Evolutionary conservation across 2,888 invertebrate genomes (phyloP), one percentile per base, ranked within the genome.

Genomic region (Macropis europaea): DNA sequence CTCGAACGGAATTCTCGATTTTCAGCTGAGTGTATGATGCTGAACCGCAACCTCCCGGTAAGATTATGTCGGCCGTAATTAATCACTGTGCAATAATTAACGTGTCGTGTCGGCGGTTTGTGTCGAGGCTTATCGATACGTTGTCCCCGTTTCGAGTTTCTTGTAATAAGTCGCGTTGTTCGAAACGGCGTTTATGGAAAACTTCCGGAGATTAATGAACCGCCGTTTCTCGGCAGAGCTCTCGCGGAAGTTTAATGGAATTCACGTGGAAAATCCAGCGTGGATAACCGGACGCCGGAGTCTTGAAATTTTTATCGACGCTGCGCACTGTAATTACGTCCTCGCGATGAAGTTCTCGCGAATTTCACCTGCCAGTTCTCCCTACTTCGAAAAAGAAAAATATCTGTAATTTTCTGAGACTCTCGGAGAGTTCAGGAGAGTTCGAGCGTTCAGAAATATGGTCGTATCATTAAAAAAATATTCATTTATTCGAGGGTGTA

Each of bases 41-140:
- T 57, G 42, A 74, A 61, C 26, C 56, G 17, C 13, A 24, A 3
- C 3, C 9, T 24, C 2, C 9, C 3, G 34, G 19, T 36, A 17
- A 43, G 63, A 77, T 66, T 74, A 64, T 40, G 74, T 52, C 40
- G 43, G 11, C 43, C 57, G 48, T 50, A 77, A 77, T 78, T 78
- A 78, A 78, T 69, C 47, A 48, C 38, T 45, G 48, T 63, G 64
- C 48, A 62, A 68, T 71, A 71, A 71, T 74, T 73, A 77, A 76
- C 66, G 50, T 24, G 61, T 52, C 36, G 38, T 11, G 42, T 6
- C n/a, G 45, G 26, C 11, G 43, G 47, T 43, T 15, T 17, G 3
- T 15, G 13, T 24, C 2, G 24, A 5, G 40, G 66, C 57, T 73
- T 59, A 59, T 68, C 59, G 40, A 48, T 61, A 59, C 11, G n/a